A percentile compares a stretch with the other conserved stretches of the same genome.
Evolutionary conservation across 2,888 invertebrate species (phyloP).

Genomic region (Cantharis lateralis): DNA sequence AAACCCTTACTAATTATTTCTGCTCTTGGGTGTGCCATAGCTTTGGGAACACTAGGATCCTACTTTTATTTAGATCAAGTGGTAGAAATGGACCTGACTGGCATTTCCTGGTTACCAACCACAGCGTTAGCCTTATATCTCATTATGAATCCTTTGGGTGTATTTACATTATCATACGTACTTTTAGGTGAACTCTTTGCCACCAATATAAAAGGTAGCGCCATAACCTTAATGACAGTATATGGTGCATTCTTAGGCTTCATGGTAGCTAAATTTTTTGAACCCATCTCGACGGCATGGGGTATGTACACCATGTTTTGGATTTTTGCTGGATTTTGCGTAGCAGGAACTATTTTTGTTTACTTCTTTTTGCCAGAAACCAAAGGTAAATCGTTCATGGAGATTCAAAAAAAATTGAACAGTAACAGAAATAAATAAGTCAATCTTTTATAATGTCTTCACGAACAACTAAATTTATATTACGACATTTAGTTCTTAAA

Average conservation of each 20-base stretch:
- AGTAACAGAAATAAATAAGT: conserved; percentile 27
- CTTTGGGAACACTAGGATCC: conserved; percentile 57
- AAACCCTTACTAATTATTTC: conserved; percentile 61
- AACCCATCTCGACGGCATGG: conserved; percentile 59
- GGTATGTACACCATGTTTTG: conserved; percentile 65
- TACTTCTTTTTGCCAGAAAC: conserved; percentile 65
- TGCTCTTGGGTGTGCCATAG: conserved; percentile 60
- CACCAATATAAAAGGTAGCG: conserved; percentile 64
- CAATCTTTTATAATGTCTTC: background rate
- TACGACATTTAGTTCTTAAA: too few species aligned
- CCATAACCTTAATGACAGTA: conserved; percentile 63
- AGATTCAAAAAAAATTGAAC: conserved; percentile 62
- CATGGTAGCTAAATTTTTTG: conserved; percentile 63
- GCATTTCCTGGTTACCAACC: conserved; percentile 60
- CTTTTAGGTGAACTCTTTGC: conserved; percentile 68
- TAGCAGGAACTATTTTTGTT: conserved; percentile 62
- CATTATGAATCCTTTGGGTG: conserved; percentile 61
- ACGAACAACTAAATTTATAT: too few species aligned
- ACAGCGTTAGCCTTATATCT: conserved; percentile 62
- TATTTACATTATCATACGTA: conserved; percentile 65
- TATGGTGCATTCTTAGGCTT: conserved; percentile 62
- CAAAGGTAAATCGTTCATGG: conserved; percentile 63
- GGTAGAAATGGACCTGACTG: conserved; percentile 48
- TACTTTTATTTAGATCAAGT: conserved; percentile 61
- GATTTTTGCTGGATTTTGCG: conserved; percentile 61